Evolutionary conservation across 2,113 vertebrate genomes (phyloP), one percentile per base, ranked within the genome.

Genomic region (Colius striatus): DNA sequence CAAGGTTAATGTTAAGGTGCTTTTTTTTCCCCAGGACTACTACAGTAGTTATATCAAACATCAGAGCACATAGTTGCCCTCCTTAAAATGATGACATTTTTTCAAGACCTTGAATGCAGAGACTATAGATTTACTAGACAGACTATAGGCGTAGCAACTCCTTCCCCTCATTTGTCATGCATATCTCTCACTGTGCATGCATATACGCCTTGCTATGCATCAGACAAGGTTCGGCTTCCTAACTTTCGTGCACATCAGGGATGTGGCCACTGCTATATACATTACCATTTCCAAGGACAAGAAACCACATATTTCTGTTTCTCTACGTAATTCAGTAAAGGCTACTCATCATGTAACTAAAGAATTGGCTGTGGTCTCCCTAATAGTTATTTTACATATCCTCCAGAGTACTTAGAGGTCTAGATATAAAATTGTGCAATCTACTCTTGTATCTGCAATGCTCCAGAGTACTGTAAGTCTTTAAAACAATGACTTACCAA

Each of bases 91-190:
- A 11, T 34, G 29, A 10, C 9, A 58, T 53, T 89, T 89, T 43
- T 53, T 62, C 38, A n/a, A 65, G 26, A 63, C 22, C 48, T 79
- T 68, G 38, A 60, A 18, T 47, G 9, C 15, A 0, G 30, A 78
- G 38, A 27, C 9, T 0, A 0, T 13, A 11, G 13, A 20, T 50
- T 9, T 36, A 26, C 12, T 6, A 50, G 41, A 23, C 3, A 22
- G 43, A 20, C 29, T 58, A 20, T 5, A 38, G 10, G 29, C 15
- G 10, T 6, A 66, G 23, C 30, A 77, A 29, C 17, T 87, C 30
- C 43, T 89, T 79, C 18, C 13, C 13, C 15, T 79, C 15, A 38
- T 72, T 10, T 6, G 13, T 27, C 2, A 1, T 19, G 36, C 15
- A 18, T 4, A 23, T 22, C 43, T 36, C 7, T 63, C 21, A 3